A percentile compares a stretch with the other conserved stretches of the same genome.
Evolutionary conservation across 2,113 vertebrate species (phyloP).

Genomic region (Eretmochelys imbricata): DNA sequence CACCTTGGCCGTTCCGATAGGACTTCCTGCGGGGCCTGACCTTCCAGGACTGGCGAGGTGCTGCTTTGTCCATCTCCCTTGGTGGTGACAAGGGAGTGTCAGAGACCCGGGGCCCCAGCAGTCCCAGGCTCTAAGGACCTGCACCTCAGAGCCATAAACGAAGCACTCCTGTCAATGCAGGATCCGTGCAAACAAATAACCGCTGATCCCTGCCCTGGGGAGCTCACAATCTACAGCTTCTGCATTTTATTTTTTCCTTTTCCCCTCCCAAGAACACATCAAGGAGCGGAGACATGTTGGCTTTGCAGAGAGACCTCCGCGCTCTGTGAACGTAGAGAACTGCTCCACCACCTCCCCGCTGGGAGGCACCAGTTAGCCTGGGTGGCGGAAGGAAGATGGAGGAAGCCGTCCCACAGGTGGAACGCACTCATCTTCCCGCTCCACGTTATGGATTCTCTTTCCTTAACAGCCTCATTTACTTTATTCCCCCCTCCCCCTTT

Average conservation of each 20-base stretch:
- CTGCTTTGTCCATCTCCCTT: background rate
- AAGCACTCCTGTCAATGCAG: background rate
- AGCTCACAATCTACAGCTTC: background rate
- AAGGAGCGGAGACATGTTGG: conserved; percentile 51
- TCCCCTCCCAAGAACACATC: background rate
- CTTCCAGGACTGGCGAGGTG: background rate
- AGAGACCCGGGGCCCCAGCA: background rate
- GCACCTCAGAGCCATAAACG: background rate
- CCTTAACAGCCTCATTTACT: background rate
- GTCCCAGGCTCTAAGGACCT: background rate
- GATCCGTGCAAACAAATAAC: background rate
- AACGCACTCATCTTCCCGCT: background rate
- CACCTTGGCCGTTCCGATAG: background rate
- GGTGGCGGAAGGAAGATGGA: background rate
- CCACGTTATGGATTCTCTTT: background rate
- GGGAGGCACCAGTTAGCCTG: conserved; percentile 59
- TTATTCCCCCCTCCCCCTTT: background rate
- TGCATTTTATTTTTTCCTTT: background rate
- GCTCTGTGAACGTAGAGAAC: conserved; percentile 45
- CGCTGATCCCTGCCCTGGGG: background rate
- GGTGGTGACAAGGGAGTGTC: background rate
- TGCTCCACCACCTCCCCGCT: conserved; percentile 59
- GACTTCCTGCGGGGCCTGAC: no score
- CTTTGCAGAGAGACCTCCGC: conserved; percentile 36
- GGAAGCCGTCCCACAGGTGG: background rate